These are phyloP conservation scores for Botia almorhae DNA, from an alignment of 2,797 vertebrate genomes.

Conservation along the genomic window DNA sequence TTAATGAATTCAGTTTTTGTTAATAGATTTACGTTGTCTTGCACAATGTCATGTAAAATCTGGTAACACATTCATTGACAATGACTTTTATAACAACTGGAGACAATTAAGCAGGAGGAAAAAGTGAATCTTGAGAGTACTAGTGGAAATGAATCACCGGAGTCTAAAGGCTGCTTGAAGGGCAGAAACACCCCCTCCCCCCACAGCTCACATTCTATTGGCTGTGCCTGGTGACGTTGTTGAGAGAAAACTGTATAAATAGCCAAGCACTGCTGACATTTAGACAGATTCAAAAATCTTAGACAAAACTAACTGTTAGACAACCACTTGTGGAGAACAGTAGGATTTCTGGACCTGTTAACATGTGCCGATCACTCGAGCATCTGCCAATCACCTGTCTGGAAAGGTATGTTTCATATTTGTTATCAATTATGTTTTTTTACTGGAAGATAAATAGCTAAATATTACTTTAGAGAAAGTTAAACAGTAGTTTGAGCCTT, in stretches of 20 bases:
- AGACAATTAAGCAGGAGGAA: constrained; percentile 8
- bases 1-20: no score
- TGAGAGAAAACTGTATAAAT: constrained; percentile 69
- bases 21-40: no score
- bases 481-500: not conserved
- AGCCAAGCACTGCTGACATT: constrained; percentile 38
- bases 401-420: constrained; percentile 83
- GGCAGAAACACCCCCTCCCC: constrained; percentile 60
- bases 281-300: constrained; percentile 42
- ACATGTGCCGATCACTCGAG: constrained; percentile 87
- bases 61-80: not conserved
- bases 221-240: constrained; percentile 70
- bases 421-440: not conserved
- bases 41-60: not conserved
- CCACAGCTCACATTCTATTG: constrained; percentile 65
- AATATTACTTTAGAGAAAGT: no score
- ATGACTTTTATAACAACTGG: not conserved
- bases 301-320: not conserved
- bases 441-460: not conserved
- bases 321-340: constrained; percentile 51
- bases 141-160: constrained; percentile 55
- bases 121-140: constrained; percentile 20
- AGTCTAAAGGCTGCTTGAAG: constrained; percentile 34
- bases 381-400: constrained; percentile 83
- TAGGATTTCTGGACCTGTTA: constrained; percentile 59